Conservation (phyloP, 2,113 vertebrate species). For the Orientallactaga bullata region DNA sequence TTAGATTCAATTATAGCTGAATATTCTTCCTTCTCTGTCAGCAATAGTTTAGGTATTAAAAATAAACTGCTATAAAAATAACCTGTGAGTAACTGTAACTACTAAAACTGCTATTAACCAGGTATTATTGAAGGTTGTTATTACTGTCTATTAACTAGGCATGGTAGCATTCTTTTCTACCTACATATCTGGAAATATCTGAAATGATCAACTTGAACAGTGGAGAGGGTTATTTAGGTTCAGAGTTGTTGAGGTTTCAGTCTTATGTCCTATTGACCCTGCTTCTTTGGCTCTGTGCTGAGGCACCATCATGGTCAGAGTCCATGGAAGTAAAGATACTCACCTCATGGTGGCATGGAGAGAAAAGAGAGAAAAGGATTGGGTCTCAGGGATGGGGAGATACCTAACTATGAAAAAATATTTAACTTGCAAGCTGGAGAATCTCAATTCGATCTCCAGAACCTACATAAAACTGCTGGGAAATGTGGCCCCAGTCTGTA, state of each 20-base stretch:
- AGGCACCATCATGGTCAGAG: too few relatives aligned
- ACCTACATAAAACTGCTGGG: too few relatives aligned
- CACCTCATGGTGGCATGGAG: neutral
- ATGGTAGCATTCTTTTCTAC: neutral
- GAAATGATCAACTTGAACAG: neutral
- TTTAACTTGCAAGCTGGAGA: too few relatives aligned
- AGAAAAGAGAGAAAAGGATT: neutral
- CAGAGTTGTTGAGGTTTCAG: neutral
- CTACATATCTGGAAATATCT: neutral
- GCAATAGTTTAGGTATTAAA: neutral
- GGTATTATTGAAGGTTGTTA: neutral
- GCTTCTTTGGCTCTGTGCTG: neutral
- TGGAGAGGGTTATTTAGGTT: neutral
- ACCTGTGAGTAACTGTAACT: neutral
- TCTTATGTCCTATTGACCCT: neutral
- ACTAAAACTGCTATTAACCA: neutral
- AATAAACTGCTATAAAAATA: neutral
- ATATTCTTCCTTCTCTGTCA: neutral
- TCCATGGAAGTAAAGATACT: neutral
- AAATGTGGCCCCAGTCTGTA: too few relatives aligned
- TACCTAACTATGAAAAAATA: too few relatives aligned
- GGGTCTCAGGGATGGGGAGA: too few relatives aligned
- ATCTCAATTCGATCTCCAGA: too few relatives aligned
- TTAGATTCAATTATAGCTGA: constrained; percentile 35
- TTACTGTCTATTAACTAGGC: neutral